A percentile compares a stretch with the other conserved stretches of the same genome.
Conservation (phyloP, 1,140 invertebrate genomes). For the Papilio glaucus region DNA sequence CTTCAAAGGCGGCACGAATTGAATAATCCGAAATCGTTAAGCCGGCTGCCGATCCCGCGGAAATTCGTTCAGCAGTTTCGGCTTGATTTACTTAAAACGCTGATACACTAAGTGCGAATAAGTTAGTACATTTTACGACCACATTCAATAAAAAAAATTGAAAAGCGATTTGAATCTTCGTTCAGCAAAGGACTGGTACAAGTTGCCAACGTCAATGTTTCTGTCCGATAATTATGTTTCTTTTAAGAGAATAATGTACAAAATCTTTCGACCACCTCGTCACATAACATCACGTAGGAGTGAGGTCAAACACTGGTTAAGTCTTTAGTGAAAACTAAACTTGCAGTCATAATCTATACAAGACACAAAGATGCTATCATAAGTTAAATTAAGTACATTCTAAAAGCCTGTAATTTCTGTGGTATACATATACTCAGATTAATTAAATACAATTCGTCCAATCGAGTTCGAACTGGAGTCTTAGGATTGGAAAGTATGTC, state of each 20-base stretch:
- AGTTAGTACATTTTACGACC: neutral
- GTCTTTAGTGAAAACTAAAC: too few relatives aligned
- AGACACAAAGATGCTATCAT: too few relatives aligned
- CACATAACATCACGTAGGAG: too few relatives aligned
- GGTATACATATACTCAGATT: too few relatives aligned
- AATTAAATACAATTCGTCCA: too few relatives aligned
- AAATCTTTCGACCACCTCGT: too few relatives aligned
- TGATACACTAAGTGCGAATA: constrained; percentile 12
- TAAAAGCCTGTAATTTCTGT: too few relatives aligned
- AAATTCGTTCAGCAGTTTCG: constrained; percentile 22
- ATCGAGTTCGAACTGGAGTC: too few relatives aligned
- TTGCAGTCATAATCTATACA: too few relatives aligned
- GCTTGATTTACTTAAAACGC: constrained; percentile 33
- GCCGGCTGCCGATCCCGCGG: constrained; percentile 19
- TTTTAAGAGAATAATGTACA: too few relatives aligned
- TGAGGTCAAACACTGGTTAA: too few relatives aligned
- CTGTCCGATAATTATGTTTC: neutral
- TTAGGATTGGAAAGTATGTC: neutral
- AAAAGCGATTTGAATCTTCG: neutral
- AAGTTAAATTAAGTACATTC: too few relatives aligned
- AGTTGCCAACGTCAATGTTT: neutral
- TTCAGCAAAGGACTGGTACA: neutral
- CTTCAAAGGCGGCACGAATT: constrained; percentile 27
- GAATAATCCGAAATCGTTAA: constrained; percentile 35
- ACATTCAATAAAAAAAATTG: neutral